Conservation (phyloP, 2,888 invertebrate genomes). For the Cataglyphis albicans region DNA sequence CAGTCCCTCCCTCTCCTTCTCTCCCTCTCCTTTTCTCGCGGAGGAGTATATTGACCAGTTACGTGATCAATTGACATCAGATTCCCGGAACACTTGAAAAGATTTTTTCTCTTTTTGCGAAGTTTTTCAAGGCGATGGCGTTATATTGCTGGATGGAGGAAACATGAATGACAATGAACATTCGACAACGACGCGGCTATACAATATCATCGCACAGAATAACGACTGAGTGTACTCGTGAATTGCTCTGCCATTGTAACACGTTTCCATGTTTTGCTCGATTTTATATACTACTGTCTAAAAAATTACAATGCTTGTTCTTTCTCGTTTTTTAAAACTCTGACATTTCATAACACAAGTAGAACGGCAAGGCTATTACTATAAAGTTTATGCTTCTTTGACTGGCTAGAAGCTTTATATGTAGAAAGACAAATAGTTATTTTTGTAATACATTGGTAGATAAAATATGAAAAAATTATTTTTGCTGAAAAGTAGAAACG, state of each 20-base stretch:
- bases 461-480: background rate
- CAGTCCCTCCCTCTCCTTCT: background rate
- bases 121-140: background rate
- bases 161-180: background rate
- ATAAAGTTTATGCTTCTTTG: background rate
- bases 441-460: conserved; percentile 4
- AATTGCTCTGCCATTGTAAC: conserved; percentile 14
- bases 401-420: background rate
- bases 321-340: background rate
- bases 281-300: background rate
- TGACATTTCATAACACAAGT: conserved; percentile 21
- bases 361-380: background rate
- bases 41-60: conserved; percentile 23
- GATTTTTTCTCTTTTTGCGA: conserved; percentile 32
- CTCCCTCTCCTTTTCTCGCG: background rate
- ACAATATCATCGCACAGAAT: conserved; percentile 1
- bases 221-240: background rate
- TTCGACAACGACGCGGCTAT: background rate
- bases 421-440: background rate
- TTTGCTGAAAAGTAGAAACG: conserved; percentile 27
- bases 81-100: conserved; percentile 39
- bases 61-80: conserved; percentile 40
- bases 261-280: background rate
- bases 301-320: conserved; percentile 15
- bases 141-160: background rate